Percentiles rank a stretch among this genome's conserved stretches.
These are phyloP conservation scores for Astreopora myriophthalma DNA, from an alignment of 64 coral and sea anemone genomes.

Conservation along the genomic window DNA sequence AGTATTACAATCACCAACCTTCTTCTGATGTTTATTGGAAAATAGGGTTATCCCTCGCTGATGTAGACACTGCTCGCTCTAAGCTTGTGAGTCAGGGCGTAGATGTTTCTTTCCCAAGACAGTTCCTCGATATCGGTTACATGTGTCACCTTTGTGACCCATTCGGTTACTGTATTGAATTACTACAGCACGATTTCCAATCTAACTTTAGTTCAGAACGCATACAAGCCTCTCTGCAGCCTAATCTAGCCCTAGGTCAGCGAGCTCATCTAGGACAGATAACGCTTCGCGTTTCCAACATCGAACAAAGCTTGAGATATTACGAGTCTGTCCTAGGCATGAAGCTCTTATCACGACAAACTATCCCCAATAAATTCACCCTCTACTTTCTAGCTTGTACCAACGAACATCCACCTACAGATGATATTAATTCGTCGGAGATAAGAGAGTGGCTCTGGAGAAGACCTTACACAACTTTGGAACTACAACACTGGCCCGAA, in stretches of 20 bases:
- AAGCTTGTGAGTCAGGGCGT: conserved; percentile 30
- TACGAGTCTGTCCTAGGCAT: conserved; percentile 53
- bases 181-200: conserved; percentile 70
- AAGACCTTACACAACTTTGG: conserved; percentile 60
- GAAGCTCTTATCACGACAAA: conserved; percentile 62
- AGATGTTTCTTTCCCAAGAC: conserved; percentile 22
- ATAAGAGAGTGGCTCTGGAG: conserved; percentile 74
- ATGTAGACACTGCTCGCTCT: conserved; percentile 48
- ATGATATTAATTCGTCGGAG: conserved; percentile 30
- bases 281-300: conserved; percentile 62
- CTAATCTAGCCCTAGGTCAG: conserved; percentile 49
- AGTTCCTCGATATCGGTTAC: conserved; percentile 76
- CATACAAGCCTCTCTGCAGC: background rate
- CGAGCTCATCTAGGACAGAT: conserved; percentile 49
- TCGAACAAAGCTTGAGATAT: conserved; percentile 32
- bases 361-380: conserved; percentile 4
- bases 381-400: conserved; percentile 79
- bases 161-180: conserved; percentile 60
- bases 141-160: conserved; percentile 64
- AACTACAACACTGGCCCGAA: conserved; percentile 39
- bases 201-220: conserved; percentile 14
- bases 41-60: conserved; percentile 45
- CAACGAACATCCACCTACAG: conserved; percentile 35
- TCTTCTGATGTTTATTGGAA: conserved; percentile 74
- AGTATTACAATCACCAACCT: background rate